Percentiles rank a stretch among this genome's conserved stretches.
phyloP scores from a whole-genome alignment of 2,888 invertebrate species.

The Campopleginae sp. region DNA sequence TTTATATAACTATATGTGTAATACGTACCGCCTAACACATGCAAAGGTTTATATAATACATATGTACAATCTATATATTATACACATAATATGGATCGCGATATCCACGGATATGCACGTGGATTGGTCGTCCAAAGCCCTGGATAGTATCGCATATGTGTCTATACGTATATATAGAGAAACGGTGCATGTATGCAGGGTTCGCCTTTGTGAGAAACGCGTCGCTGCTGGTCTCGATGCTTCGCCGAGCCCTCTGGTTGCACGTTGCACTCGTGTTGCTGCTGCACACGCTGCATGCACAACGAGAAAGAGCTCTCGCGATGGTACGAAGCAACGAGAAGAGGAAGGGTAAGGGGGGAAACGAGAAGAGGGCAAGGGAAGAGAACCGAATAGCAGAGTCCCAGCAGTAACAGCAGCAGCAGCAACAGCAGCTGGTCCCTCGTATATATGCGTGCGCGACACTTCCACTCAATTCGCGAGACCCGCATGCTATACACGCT shows the following conservation, averaged over 20 bases:
- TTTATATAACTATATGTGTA: not conserved
- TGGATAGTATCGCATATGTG: constrained; percentile 13
- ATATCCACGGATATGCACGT: constrained; percentile 4
- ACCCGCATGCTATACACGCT: constrained; percentile 77
- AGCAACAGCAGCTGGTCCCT: constrained; percentile 68
- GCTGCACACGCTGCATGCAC: constrained; percentile 61
- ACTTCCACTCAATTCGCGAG: constrained; percentile 75
- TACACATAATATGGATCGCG: not conserved
- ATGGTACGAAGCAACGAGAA: constrained; percentile 59
- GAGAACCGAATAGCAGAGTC: constrained; percentile 50
- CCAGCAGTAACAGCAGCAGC: constrained; percentile 64
- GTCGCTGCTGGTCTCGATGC: constrained; percentile 56
- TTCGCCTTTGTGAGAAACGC: constrained; percentile 65
- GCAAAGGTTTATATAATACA: not conserved
- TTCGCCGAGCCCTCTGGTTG: constrained; percentile 63
- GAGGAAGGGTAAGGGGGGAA: constrained; percentile 48
- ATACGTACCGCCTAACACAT: not conserved
- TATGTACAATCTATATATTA: not conserved
- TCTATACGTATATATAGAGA: not conserved
- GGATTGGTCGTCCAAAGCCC: constrained; percentile 6
- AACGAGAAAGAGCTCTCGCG: constrained; percentile 59
- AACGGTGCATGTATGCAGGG: not conserved
- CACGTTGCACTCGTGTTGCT: constrained; percentile 63
- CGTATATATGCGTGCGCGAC: constrained; percentile 76
- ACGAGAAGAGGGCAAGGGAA: constrained; percentile 63